phyloP scores from a whole-genome alignment of 2,888 invertebrate genomes.

The Cordilura impudica region DNA sequence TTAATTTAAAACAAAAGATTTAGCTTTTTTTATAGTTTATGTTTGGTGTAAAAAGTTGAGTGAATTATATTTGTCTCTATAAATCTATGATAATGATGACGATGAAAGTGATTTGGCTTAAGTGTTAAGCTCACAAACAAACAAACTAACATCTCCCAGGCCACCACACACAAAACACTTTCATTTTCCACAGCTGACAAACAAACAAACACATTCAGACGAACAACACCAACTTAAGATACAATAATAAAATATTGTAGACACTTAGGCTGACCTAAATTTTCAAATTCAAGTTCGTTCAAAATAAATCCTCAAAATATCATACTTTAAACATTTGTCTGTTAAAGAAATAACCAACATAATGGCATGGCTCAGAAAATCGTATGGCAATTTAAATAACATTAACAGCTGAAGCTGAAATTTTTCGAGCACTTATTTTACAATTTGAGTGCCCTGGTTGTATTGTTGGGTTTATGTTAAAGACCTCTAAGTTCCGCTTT shows the following conservation, averaged over 20 bases:
- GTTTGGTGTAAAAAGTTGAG: too few species aligned
- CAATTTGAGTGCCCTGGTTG: neutral
- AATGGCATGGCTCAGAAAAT: neutral
- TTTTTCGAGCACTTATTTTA: too few species aligned
- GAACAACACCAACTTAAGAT: neutral
- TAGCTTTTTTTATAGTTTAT: too few species aligned
- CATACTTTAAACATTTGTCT: neutral
- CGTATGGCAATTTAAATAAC: neutral
- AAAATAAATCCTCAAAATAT: conserved; percentile 26
- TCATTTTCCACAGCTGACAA: conserved; percentile 34
- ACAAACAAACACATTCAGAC: neutral
- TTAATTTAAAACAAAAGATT: too few species aligned
- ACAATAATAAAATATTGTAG: conserved; percentile 5
- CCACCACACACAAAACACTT: conserved; percentile 18
- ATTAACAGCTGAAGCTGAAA: conserved; percentile 1
- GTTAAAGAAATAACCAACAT: conserved; percentile 14
- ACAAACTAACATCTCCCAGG: neutral
- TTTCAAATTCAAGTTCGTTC: conserved; percentile 51
- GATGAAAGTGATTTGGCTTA: conserved; percentile 17
- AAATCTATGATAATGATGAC: neutral
- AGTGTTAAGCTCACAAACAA: conserved; percentile 30
- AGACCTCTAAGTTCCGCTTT: conserved; percentile 39
- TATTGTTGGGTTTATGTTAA: neutral
- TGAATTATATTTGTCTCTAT: too few species aligned
- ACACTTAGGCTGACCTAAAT: conserved; percentile 44